Conservation (phyloP, 2,888 invertebrate species). For the Altica lythri region DNA sequence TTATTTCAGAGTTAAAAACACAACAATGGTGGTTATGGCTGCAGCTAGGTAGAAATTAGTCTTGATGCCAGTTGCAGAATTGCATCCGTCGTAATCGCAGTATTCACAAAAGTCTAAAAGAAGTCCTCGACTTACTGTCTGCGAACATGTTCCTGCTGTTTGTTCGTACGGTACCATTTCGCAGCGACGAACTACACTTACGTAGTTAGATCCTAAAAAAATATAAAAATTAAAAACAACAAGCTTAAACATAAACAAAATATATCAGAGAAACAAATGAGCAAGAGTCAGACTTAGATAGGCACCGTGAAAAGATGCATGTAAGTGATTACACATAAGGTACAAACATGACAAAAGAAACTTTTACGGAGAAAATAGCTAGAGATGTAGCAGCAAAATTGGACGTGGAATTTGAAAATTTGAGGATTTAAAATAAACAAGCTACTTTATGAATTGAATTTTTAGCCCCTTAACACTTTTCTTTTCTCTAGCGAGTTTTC, state of each 20-base stretch:
- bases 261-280: not conserved
- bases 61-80: conserved; percentile 61
- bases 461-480: too few relatives aligned
- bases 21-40: conserved; percentile 39
- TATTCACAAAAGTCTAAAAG: conserved; percentile 67
- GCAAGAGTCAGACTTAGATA: too few relatives aligned
- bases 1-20: too few relatives aligned
- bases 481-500: too few relatives aligned
- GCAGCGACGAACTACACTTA: conserved; percentile 64
- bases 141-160: conserved; percentile 60
- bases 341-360: too few relatives aligned
- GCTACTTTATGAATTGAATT: too few relatives aligned
- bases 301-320: too few relatives aligned
- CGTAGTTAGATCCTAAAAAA: conserved; percentile 59
- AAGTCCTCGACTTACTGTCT: conserved; percentile 60
- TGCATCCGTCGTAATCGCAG: conserved; percentile 72
- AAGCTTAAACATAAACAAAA: not conserved
- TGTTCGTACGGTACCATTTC: conserved; percentile 64
- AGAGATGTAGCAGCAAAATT: too few relatives aligned
- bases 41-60: conserved; percentile 55
- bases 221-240: not conserved
- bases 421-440: too few relatives aligned
- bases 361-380: too few relatives aligned
- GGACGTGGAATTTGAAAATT: too few relatives aligned
- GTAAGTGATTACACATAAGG: too few relatives aligned